Evolutionary conservation across 2,888 invertebrate genomes (phyloP), one percentile per base, ranked within the genome.

Genomic region (Hirtodrosophila duncani): DNA sequence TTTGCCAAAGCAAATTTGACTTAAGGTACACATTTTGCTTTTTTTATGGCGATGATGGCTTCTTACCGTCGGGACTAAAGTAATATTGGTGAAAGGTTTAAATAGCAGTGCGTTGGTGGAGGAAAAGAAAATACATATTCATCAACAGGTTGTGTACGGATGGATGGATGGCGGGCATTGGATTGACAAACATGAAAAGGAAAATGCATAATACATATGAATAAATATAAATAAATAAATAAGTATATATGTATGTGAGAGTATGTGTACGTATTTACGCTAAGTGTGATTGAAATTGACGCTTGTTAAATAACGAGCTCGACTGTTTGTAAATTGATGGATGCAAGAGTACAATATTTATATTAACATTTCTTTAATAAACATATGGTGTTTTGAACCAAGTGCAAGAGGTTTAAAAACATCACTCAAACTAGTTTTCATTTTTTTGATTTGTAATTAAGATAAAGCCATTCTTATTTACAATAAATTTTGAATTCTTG

Each of bases 251-350:
- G n/a, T n/a, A n/a, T n/a, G n/a, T n/a, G n/a, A n/a, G n/a, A n/a
- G n/a, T n/a, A n/a, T n/a, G n/a, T n/a, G n/a, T n/a, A n/a, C n/a
- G n/a, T n/a, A n/a, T n/a, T n/a, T n/a, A n/a, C n/a, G n/a, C n/a
- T n/a, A n/a, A n/a, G n/a, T n/a, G n/a, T 66, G 67, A 74, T 69
- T 58, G 67, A 70, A 74, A 74, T 65, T 66, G 74, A 65, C 65
- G 52, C 43, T 57, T 64, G 59, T 60, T 31, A 20, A 53, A n/a
- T 55, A 30, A 14, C 42, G 11, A 7, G 8, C 29, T 14, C 8
- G 6, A 8, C 11, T 3, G 8, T 29, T 7, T 29, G 27, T 29
- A n/a, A n/a, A n/a, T n/a, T n/a, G n/a, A n/a, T n/a, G n/a, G n/a
- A n/a, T n/a, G n/a, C n/a, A n/a, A n/a, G n/a, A n/a, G n/a, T n/a